phyloP scores from a whole-genome alignment of 2,797 vertebrate species.

The Malurus leucopterus region DNA sequence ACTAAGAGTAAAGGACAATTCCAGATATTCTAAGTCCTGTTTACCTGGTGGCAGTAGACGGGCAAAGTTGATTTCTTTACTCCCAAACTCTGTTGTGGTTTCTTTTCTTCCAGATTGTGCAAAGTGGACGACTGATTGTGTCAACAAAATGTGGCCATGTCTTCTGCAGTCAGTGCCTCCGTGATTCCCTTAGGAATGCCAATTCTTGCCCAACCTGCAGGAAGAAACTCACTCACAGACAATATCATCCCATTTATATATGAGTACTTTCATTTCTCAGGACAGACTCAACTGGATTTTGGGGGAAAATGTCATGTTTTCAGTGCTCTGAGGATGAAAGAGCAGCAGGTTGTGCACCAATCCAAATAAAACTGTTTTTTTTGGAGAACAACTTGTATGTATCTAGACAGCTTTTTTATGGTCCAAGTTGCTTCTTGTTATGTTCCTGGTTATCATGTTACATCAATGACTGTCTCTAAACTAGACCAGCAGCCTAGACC shows the following conservation, averaged over 20 bases:
- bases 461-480: neutral
- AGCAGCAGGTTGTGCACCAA: constrained; percentile 41
- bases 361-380: constrained; percentile 20
- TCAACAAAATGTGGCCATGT: constrained; percentile 94
- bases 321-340: constrained; percentile 39
- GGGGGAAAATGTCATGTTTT: constrained; percentile 5
- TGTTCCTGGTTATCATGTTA: neutral
- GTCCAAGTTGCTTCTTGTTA: constrained; percentile 28
- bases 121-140: constrained; percentile 88
- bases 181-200: constrained; percentile 83
- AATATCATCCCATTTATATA: constrained; percentile 95
- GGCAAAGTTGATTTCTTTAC: neutral
- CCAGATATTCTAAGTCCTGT: neutral
- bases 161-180: constrained; percentile 95
- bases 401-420: constrained; percentile 33
- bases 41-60: neutral
- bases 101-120: constrained; percentile 79
- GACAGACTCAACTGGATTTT: constrained; percentile 44
- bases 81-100: neutral
- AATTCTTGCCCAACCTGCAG: constrained; percentile 91
- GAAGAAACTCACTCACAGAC: constrained; percentile 87
- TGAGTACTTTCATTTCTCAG: constrained; percentile 59
- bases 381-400: neutral
- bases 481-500: neutral
- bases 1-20: neutral